These are phyloP conservation scores for Gymnoscelis rufifasciata DNA, from an alignment of 2,888 invertebrate genomes.

Conservation along the genomic window DNA sequence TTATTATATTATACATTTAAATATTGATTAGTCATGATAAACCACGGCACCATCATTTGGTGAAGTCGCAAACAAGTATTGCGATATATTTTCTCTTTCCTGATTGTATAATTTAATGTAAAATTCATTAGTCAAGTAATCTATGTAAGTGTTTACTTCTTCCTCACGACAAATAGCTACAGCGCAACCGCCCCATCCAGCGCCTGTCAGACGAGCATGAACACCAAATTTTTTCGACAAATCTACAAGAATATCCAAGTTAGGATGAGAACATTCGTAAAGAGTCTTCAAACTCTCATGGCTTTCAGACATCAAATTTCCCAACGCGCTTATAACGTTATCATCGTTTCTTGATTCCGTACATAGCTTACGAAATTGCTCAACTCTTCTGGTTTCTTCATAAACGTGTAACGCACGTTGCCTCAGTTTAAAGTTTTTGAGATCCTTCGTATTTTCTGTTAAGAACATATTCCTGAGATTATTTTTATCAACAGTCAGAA, in stretches of 20 bases:
- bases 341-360: slow-evolving; percentile 41
- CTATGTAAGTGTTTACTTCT: slow-evolving; percentile 83
- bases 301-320: slow-evolving; percentile 91
- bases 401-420: slow-evolving; percentile 95
- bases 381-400: slow-evolving; percentile 92
- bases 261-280: slow-evolving; percentile 96
- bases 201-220: slow-evolving; percentile 97
- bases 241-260: slow-evolving; percentile 89
- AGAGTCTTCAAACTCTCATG: slow-evolving; percentile 90
- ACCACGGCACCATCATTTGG: slow-evolving; percentile 83
- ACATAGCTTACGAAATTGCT: slow-evolving; percentile 85
- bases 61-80: slow-evolving; percentile 86
- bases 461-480: slow-evolving; percentile 77
- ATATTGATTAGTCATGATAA: slow-evolving; percentile 55
- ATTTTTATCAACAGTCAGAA: slow-evolving; percentile 78
- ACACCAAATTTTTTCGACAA: slow-evolving; percentile 83
- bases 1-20: too few relatives aligned
- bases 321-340: slow-evolving; percentile 79
- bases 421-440: slow-evolving; percentile 87
- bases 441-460: slow-evolving; percentile 79
- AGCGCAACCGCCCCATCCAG: slow-evolving; percentile 99
- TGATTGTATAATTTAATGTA: slow-evolving; percentile 79
- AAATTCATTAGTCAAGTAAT: slow-evolving; percentile 83
- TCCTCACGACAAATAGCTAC: slow-evolving; percentile 88
- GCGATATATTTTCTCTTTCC: slow-evolving; percentile 71